These are phyloP conservation scores for Phrynocephalus guinanensis DNA, from an alignment of 2,797 vertebrate genomes.

Conservation along the genomic window DNA sequence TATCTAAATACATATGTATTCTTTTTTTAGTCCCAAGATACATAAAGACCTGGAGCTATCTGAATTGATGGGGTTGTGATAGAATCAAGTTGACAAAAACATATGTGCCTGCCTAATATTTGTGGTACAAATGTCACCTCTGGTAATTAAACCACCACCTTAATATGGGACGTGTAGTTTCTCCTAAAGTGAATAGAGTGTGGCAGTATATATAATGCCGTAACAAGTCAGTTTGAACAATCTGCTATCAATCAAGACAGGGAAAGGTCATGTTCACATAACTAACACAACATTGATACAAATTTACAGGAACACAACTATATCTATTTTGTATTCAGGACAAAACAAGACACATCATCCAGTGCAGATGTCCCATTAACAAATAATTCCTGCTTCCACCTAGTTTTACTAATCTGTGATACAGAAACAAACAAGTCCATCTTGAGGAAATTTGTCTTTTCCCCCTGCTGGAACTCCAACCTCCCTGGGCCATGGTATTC, in stretches of 20 bases:
- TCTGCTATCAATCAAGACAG: conserved; percentile 13
- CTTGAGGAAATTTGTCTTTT: background rate
- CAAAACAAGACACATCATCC: background rate
- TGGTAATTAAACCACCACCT: background rate
- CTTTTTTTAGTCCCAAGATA: too few species aligned
- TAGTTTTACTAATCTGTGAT: background rate
- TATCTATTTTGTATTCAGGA: background rate
- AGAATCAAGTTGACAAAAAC: background rate
- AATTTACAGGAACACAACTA: background rate
- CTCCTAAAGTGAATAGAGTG: background rate
- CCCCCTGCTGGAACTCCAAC: too few species aligned
- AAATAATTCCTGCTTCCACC: background rate
- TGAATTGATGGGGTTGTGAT: background rate
- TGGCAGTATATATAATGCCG: background rate
- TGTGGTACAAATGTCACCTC: background rate
- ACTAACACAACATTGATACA: background rate
- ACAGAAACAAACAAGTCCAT: background rate
- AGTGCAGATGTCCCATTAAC: background rate
- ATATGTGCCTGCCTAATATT: background rate
- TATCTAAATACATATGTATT: background rate
- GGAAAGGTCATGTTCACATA: rapidly evolving
- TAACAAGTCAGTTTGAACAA: background rate
- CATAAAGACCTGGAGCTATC: background rate
- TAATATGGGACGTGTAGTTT: background rate
- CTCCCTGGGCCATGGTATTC: too few species aligned